A percentile compares a stretch with the other conserved stretches of the same genome.
phyloP scores from a whole-genome alignment of 2,888 invertebrate species.

The Melangyna quadrimaculata region DNA sequence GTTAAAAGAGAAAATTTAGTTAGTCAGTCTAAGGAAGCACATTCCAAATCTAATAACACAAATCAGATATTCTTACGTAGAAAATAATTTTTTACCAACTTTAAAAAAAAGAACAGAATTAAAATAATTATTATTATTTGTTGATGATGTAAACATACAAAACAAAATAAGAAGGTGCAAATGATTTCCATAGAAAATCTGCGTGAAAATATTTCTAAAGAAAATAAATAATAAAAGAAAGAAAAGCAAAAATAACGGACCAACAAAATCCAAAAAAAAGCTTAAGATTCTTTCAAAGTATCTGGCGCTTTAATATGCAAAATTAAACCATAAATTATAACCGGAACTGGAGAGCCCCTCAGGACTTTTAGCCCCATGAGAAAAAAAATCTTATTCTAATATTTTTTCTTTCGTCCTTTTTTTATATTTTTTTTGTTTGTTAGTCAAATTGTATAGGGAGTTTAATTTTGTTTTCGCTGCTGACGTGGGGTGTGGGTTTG shows the following conservation, averaged over 20 bases:
- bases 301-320: conserved; percentile 56
- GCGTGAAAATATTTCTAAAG: conserved; percentile 19
- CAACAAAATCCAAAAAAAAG: background rate
- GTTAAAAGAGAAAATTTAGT: background rate
- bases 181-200: conserved; percentile 51
- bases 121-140: conserved; percentile 60
- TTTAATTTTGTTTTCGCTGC: background rate
- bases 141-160: conserved; percentile 41
- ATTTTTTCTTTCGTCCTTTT: conserved; percentile 3
- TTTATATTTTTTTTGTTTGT: background rate
- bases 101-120: background rate
- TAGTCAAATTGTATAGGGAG: background rate
- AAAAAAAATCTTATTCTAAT: conserved; percentile 9
- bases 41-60: background rate
- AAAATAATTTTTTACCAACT: conserved; percentile 1
- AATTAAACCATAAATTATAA: conserved; percentile 69
- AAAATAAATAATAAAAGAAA: conserved; percentile 12
- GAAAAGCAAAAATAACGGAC: conserved; percentile 1
- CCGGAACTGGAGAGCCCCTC: conserved; percentile 58
- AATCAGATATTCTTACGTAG: background rate
- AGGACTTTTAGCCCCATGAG: conserved; percentile 29
- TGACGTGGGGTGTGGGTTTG: background rate
- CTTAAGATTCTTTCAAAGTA: conserved; percentile 59
- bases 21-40: too few species aligned
- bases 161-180: conserved; percentile 12